Base-by-base conservation (phyloP, 2,113 vertebrate genomes). In the Tetraodon nigroviridis region DNA sequence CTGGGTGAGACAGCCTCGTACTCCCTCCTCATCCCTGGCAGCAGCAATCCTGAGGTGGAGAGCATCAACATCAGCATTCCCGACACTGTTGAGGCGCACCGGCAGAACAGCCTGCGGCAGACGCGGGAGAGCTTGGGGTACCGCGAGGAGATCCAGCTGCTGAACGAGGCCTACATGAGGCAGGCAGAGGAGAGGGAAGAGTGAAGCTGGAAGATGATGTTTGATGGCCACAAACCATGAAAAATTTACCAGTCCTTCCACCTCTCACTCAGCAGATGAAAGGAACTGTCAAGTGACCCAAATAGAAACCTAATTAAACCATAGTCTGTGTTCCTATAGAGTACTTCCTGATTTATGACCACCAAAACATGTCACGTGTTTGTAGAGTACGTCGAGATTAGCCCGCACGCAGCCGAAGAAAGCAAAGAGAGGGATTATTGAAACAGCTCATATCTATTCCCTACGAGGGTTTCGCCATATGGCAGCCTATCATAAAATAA, bases 41-140 rank as follows among this genome's bases (percentile, higher is more conserved):
- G 92, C 0, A 90, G 89, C 76, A 92, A 91, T 63, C 91, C 94
- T 0, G 90, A 93, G 41, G 83, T 89, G 0, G 92, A 94, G 61
- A 79, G 76, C 85, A 90, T 98, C 67, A 98, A 94, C 82, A 98
- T 99, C 81, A 94, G 92, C n/a, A 99, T 99, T 64, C 97, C 97
- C 0, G 97, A 98, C 89, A 99, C 97, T 0, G 95, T 99, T 0
- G 97, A 99, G 78, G 97, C 94, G 1, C 96, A 99, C 44, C 90
- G 96, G 64, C 93, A 88, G 79, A 98, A 94, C 60, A 98, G 95
- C 79, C 88, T 85, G 13, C 84, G 88, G 70, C 94, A 95, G 82
- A 90, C 67, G 7, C 77, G 85, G 68, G 94, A 94, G 20, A 85
- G 76, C 59, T 88, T 84, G 0, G 94, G 95, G 4, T 92, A 98